Conservation (phyloP, 2,888 invertebrate genomes). For the Listrodromus nycthemerus region DNA sequence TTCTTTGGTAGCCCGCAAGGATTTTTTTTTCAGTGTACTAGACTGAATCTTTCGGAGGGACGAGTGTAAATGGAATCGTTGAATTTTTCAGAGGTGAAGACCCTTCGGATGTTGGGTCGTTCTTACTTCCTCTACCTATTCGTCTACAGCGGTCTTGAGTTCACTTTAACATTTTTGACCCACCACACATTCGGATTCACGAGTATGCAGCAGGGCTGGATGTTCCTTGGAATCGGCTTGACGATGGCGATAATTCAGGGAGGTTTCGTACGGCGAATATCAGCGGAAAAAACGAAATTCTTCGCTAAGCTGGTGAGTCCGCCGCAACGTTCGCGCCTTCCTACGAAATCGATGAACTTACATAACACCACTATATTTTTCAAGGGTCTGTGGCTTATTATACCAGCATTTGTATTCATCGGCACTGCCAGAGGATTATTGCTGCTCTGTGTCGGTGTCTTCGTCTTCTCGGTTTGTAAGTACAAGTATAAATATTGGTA, state of each 20-base stretch:
- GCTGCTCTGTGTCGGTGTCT: slow-evolving; percentile 92
- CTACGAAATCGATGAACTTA: background rate
- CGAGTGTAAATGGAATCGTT: too few relatives aligned
- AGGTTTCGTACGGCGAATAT: slow-evolving; percentile 93
- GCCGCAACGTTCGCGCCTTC: background rate
- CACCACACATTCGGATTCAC: slow-evolving; percentile 96
- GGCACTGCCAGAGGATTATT: slow-evolving; percentile 88
- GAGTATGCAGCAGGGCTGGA: slow-evolving; percentile 98
- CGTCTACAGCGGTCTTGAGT: slow-evolving; percentile 98
- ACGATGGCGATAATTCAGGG: slow-evolving; percentile 97
- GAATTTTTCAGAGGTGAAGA: slow-evolving; percentile 87
- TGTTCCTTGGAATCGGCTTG: slow-evolving; percentile 97
- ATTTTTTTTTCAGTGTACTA: too few relatives aligned
- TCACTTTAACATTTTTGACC: slow-evolving; percentile 98
- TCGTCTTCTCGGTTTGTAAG: slow-evolving; percentile 96
- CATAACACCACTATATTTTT: slow-evolving; percentile 51
- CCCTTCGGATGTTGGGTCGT: slow-evolving; percentile 89
- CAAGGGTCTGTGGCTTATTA: slow-evolving; percentile 92
- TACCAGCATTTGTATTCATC: slow-evolving; percentile 94
- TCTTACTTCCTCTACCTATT: slow-evolving; percentile 97
- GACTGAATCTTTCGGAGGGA: background rate
- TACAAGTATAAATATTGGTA: slow-evolving; percentile 73
- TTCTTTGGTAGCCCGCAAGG: too few relatives aligned
- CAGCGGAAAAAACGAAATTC: slow-evolving; percentile 89
- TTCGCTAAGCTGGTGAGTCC: slow-evolving; percentile 88